Conservation (phyloP, 2,888 invertebrate genomes). For the Toxonevra muliebris region DNA sequence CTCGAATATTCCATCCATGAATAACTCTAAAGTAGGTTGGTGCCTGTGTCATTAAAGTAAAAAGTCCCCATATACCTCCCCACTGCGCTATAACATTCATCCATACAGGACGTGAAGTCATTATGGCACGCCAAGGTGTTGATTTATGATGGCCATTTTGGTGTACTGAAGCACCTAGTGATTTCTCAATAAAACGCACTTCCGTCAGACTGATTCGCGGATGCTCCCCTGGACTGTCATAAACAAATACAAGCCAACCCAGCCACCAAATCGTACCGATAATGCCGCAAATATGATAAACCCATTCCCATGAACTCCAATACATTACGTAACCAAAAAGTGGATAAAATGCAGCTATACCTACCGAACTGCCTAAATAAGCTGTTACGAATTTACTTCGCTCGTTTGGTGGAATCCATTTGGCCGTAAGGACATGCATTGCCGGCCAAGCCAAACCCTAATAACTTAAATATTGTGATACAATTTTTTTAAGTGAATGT, state of each 20-base stretch:
- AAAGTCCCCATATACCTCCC: slow-evolving; percentile 76
- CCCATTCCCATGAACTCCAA: slow-evolving; percentile 75
- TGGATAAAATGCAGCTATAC: slow-evolving; percentile 75
- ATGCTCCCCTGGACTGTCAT: slow-evolving; percentile 73
- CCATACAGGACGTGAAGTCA: slow-evolving; percentile 72
- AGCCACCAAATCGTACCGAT: slow-evolving; percentile 74
- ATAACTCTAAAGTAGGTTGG: slow-evolving; percentile 76
- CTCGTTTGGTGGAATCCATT: slow-evolving; percentile 85
- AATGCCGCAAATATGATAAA: slow-evolving; percentile 73
- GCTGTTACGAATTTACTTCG: slow-evolving; percentile 76
- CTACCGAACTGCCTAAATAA: slow-evolving; percentile 73
- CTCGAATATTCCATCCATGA: slow-evolving; percentile 74
- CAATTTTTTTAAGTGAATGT: background rate
- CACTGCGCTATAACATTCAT: slow-evolving; percentile 72
- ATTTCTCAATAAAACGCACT: slow-evolving; percentile 69
- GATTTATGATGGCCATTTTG: slow-evolving; percentile 56
- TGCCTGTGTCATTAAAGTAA: slow-evolving; percentile 75
- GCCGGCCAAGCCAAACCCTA: slow-evolving; percentile 78
- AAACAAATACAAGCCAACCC: slow-evolving; percentile 72
- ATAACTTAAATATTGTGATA: background rate
- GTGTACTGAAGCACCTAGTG: slow-evolving; percentile 66
- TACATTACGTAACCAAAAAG: slow-evolving; percentile 75
- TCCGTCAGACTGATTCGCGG: slow-evolving; percentile 72
- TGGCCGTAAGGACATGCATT: slow-evolving; percentile 80
- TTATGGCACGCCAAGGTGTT: slow-evolving; percentile 72